phyloP scores from a whole-genome alignment of 2,113 vertebrate genomes.

The Callaeas wilsoni region DNA sequence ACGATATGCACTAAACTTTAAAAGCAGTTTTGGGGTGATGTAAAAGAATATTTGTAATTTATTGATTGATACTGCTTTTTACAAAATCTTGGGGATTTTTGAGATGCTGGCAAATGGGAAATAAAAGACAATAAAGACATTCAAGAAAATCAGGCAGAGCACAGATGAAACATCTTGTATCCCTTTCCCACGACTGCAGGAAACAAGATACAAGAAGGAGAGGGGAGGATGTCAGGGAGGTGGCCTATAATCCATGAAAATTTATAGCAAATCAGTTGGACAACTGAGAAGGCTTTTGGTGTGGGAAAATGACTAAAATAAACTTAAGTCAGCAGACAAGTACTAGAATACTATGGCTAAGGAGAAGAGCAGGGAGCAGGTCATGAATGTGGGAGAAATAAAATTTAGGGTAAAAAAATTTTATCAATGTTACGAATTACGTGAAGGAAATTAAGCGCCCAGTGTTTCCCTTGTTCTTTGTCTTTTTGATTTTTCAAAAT shows the following conservation, averaged over 20 bases:
- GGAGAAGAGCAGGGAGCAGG: background rate
- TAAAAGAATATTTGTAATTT: background rate
- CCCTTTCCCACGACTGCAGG: background rate
- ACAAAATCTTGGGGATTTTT: background rate
- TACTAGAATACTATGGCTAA: background rate
- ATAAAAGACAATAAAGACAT: background rate
- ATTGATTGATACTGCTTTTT: background rate
- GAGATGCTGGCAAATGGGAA: background rate
- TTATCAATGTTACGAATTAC: background rate
- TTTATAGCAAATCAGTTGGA: background rate
- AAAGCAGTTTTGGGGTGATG: background rate
- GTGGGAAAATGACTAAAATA: background rate
- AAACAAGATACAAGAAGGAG: background rate
- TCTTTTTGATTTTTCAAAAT: background rate
- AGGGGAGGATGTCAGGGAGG: background rate
- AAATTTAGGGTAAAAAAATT: background rate
- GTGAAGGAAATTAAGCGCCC: background rate
- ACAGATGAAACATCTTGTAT: background rate
- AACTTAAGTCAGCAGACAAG: background rate
- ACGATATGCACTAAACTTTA: background rate
- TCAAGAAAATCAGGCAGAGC: background rate
- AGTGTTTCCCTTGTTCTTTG: background rate
- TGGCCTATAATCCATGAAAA: background rate
- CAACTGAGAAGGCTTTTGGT: background rate
- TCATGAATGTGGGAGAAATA: background rate